Base-by-base conservation (phyloP, 2,113 vertebrate species). In the Aptenodytes patagonicus region DNA sequence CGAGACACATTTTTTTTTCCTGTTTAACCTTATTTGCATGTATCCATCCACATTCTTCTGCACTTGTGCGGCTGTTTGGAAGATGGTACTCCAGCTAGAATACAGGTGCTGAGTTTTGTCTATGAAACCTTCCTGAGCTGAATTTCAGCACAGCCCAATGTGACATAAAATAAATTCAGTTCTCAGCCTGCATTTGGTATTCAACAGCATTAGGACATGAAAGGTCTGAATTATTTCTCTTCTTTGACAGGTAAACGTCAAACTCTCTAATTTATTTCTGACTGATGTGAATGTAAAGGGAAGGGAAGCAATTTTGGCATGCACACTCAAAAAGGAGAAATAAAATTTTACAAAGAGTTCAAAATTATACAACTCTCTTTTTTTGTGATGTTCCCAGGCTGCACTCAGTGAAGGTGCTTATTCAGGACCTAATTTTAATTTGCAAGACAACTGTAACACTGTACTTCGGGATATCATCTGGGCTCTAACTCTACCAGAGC, bases 51-150 rank as follows among this genome's bases (percentile, higher is more conserved):
- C 38, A 64, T 86, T 91, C 42, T 82, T 38, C 76, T 84, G 58
- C 91, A 96, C 93, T 88, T 96, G 57, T 95, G 36, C 60, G 89
- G 49, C 70, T 93, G 85, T 92, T 92, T 97, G 94, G 94, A 97
- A 96, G 95, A 78, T 32, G 89, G 51, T 64, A 79, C 55, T 96
- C 81, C 86, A 89, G 80, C 89, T 93, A 94, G 73, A 94, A 91
- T 64, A 91, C 57, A 96, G 94, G 25, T 94, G 81, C 66, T 91
- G 84, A 93, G 83, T 88, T 97, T 96, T 93, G 66, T 76, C 55
- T 95, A 75, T 82, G 86, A 87, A 96, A 94, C 31, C 46, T 95
- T 68, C 87, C 69, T 92, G 66, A 94, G 80, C 2, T 92, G 36
- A 85, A 94, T 95, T 94, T 94, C 90, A 36, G 25, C 62, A 94